Percentiles rank a stretch among this genome's conserved stretches.
Conservation (phyloP, 1,140 invertebrate species). For the Anastrepha ludens region DNA sequence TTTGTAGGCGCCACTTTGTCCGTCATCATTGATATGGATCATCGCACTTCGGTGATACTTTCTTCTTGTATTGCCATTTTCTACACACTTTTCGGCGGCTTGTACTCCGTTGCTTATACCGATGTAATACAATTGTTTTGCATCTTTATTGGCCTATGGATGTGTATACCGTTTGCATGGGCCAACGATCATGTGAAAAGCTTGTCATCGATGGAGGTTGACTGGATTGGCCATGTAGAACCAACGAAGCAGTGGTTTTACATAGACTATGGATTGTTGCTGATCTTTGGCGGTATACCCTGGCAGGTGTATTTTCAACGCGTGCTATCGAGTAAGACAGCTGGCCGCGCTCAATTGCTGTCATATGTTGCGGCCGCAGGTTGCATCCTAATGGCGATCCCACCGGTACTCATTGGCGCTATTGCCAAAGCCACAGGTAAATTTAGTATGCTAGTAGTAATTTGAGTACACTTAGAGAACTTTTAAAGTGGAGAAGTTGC, state of each 20-base stretch:
- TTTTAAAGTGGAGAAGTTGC: too few relatives aligned
- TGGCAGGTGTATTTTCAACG: conserved; percentile 99
- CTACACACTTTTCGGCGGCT: conserved; percentile 97
- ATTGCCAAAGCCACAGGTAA: conserved; percentile 95
- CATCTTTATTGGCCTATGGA: conserved; percentile 98
- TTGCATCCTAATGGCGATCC: conserved; percentile 97
- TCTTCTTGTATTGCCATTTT: conserved; percentile 97
- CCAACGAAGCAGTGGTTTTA: conserved; percentile 87
- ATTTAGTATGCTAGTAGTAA: conserved; percentile 60
- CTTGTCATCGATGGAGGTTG: conserved; percentile 86
- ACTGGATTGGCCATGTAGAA: conserved; percentile 91
- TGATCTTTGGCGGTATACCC: conserved; percentile 98
- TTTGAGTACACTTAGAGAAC: too few relatives aligned
- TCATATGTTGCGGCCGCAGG: conserved; percentile 97
- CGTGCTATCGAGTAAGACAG: conserved; percentile 96
- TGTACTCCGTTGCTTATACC: conserved; percentile 98
- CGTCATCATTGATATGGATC: conserved; percentile 97
- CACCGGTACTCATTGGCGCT: conserved; percentile 96
- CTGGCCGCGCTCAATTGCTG: conserved; percentile 91
- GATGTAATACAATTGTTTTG: conserved; percentile 99
- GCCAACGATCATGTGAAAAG: conserved; percentile 87
- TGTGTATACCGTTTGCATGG: conserved; percentile 98
- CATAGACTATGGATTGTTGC: conserved; percentile 91
- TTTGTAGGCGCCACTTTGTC: conserved; percentile 90
- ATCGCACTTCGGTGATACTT: conserved; percentile 92